These are phyloP conservation scores for Caenorhabditis doughertyi DNA, from an alignment of 2,888 invertebrate species.

Conservation along the genomic window DNA sequence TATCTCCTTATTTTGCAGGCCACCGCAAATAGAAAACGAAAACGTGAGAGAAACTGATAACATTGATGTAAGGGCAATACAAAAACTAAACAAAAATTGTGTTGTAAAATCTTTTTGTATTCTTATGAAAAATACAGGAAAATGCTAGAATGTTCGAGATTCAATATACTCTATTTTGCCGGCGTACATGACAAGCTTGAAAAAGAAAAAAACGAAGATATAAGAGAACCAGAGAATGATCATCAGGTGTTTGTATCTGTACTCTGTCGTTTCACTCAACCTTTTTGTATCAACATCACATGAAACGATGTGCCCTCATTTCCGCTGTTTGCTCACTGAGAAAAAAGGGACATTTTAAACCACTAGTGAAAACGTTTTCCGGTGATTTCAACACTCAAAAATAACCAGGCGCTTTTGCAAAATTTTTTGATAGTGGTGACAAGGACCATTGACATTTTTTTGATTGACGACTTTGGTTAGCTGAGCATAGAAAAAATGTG, in stretches of 20 bases:
- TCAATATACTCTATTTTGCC: not conserved
- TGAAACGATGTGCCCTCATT: conserved; percentile 38
- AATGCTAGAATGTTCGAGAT: conserved; percentile 39
- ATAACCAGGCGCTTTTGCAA: conserved; percentile 33
- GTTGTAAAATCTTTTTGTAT: conserved; percentile 7
- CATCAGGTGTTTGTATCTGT: conserved; percentile 41
- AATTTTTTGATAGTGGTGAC: conserved; percentile 5
- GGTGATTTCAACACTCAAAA: conserved; percentile 41
- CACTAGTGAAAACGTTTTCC: conserved; percentile 40
- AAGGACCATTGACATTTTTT: conserved; percentile 31
- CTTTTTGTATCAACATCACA: conserved; percentile 54
- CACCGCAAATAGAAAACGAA: conserved; percentile 41
- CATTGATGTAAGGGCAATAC: conserved; percentile 14
- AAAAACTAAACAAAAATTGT: conserved; percentile 21
- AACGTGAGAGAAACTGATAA: conserved; percentile 40
- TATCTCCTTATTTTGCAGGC: conserved; percentile 11
- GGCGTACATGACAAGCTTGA: conserved; percentile 17
- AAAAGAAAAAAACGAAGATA: not conserved
- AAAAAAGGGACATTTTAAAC: conserved; percentile 29
- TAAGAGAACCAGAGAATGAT: conserved; percentile 46
- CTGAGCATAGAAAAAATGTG: not conserved
- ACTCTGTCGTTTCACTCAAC: conserved; percentile 48
- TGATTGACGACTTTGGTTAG: conserved; percentile 38
- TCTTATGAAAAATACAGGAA: not conserved
- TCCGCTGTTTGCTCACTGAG: conserved; percentile 52